A percentile compares a stretch with the other conserved stretches of the same genome.
phyloP scores from a whole-genome alignment of 2,797 vertebrate genomes.

The Xenopus petersii region DNA sequence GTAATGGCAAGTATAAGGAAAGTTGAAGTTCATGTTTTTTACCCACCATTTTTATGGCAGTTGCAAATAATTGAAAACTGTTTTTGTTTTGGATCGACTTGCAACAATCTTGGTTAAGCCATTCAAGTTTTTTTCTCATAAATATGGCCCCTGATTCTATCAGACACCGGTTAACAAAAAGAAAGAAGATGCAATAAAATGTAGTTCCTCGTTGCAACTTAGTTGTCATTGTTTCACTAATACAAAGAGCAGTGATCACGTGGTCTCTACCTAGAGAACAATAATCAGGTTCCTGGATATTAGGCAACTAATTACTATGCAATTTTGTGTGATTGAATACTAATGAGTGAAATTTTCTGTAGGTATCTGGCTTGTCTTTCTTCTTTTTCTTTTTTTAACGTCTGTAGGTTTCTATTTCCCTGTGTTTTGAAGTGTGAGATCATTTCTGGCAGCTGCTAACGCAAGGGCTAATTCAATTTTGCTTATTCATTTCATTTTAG shows the following conservation, averaged over 20 bases:
- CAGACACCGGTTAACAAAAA: too few species aligned
- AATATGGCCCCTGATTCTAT: too few species aligned
- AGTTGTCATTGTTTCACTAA: constrained; percentile 22
- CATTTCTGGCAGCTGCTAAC: constrained; percentile 17
- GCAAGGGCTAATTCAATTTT: constrained; percentile 23
- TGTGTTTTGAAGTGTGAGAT: constrained; percentile 42
- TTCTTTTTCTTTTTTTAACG: neutral
- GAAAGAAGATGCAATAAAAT: too few species aligned
- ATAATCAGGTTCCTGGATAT: constrained; percentile 46
- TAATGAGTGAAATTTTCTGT: constrained; percentile 46
- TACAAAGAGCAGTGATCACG: constrained; percentile 30
- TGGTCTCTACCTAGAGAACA: constrained; percentile 27
- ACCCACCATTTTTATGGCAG: too few species aligned
- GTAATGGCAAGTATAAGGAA: too few species aligned
- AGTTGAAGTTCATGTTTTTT: too few species aligned
- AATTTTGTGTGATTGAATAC: constrained; percentile 46
- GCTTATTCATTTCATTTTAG: constrained; percentile 19
- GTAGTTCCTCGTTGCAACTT: neutral
- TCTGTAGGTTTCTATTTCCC: constrained; percentile 36
- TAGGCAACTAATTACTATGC: constrained; percentile 45
- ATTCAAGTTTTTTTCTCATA: too few species aligned
- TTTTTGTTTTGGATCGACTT: too few species aligned
- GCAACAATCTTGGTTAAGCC: too few species aligned
- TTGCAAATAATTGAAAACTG: too few species aligned
- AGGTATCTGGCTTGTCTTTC: constrained; percentile 6